Conservation (phyloP, 2,797 vertebrate species). For the Tenualosa ilisha region DNA sequence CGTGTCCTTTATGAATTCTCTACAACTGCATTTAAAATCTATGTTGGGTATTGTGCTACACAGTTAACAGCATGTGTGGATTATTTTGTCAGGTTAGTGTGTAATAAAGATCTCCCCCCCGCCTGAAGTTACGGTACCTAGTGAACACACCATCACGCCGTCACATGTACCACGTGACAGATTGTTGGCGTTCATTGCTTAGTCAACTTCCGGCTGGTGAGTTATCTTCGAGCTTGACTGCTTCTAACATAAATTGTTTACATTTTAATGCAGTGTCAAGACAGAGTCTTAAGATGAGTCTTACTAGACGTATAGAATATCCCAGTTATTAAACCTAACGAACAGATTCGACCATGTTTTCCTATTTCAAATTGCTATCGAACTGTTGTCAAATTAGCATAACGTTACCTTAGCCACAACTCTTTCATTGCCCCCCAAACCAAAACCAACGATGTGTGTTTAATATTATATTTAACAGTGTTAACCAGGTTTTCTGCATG, state of each 20-base stretch:
- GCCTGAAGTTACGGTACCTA: neutral
- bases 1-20: too few relatives aligned
- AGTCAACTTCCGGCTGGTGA: constrained; percentile 14
- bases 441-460: neutral
- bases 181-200: neutral
- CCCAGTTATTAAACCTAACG: neutral
- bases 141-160: neutral
- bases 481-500: neutral
- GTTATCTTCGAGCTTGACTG: neutral
- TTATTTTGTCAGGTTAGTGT: too few relatives aligned
- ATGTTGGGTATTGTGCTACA: too few relatives aligned
- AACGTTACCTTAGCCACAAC: neutral
- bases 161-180: neutral
- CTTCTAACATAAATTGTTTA: neutral
- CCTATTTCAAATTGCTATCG: neutral
- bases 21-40: too few relatives aligned
- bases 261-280: neutral
- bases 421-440: neutral
- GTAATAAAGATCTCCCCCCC: too few relatives aligned
- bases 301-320: neutral
- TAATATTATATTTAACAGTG: too few relatives aligned
- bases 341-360: neutral
- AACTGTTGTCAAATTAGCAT: neutral
- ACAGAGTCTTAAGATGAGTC: neutral
- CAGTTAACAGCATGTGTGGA: too few relatives aligned